Conservation (phyloP, 2,113 vertebrate species). For the Clupea harengus region DNA sequence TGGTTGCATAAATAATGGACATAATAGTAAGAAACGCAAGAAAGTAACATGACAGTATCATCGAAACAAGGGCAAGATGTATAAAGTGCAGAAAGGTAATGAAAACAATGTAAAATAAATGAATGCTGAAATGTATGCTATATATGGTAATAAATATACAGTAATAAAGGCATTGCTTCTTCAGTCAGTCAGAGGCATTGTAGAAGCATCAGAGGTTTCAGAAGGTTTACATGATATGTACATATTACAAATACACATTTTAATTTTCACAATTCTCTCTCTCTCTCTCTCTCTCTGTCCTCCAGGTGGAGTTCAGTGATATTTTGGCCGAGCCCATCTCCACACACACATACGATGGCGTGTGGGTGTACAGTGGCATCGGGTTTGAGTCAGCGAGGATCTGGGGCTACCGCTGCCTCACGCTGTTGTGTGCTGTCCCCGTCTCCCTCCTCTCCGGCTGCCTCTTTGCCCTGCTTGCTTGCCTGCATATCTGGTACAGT, state of each 20-base stretch:
- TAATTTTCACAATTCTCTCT: background rate
- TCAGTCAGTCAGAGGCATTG: background rate
- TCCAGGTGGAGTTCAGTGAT: constrained; percentile 74
- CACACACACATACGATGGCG: constrained; percentile 65
- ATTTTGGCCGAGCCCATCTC: constrained; percentile 70
- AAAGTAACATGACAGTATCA: too few species aligned
- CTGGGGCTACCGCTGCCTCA: constrained; percentile 74
- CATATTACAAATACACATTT: too few species aligned
- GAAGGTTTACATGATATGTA: too few species aligned
- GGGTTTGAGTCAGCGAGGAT: constrained; percentile 69
- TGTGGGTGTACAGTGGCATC: constrained; percentile 72
- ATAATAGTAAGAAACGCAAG: too few species aligned
- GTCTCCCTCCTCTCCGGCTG: constrained; percentile 70
- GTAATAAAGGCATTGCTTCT: background rate
- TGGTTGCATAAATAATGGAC: too few species aligned
- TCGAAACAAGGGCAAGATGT: too few species aligned
- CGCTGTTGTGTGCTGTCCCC: constrained; percentile 71
- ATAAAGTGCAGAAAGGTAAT: background rate
- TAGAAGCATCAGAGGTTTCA: background rate
- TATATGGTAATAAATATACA: background rate
- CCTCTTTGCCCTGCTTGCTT: constrained; percentile 70
- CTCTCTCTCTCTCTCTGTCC: constrained; percentile 1
- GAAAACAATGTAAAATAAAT: background rate
- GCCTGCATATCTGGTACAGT: constrained; percentile 76
- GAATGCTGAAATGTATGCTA: background rate